Conservation (phyloP, 2,113 vertebrate genomes). For the Caretta caretta region DNA sequence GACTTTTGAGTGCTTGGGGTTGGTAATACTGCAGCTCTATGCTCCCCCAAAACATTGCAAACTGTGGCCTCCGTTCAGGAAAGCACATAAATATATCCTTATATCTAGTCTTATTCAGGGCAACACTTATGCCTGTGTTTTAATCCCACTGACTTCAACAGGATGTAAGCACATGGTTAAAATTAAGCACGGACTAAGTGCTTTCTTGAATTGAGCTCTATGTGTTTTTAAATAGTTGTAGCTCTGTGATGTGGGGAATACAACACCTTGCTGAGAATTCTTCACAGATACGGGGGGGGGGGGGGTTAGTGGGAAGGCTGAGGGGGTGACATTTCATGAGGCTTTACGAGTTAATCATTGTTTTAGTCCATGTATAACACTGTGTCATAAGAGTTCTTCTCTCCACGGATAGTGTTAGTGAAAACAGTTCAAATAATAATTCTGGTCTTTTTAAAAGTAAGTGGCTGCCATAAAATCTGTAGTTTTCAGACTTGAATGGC, state of each 20-base stretch:
- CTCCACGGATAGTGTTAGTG: not conserved
- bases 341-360: not conserved
- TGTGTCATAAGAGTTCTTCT: not conserved
- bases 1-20: not conserved
- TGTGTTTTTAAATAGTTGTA: not conserved
- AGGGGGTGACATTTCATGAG: not conserved
- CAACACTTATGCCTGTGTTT: not conserved
- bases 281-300: fast-evolving
- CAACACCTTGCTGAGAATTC: not conserved
- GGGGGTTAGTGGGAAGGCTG: not conserved
- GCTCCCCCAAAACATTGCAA: not conserved
- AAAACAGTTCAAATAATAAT: not conserved
- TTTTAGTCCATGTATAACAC: not conserved
- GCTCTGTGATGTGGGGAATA: not conserved
- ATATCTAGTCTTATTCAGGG: not conserved
- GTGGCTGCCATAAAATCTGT: not conserved
- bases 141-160: not conserved
- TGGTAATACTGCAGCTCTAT: not conserved
- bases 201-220: too few relatives aligned
- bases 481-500: not conserved
- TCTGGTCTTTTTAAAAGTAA: not conserved
- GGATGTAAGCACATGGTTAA: not conserved
- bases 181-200: not conserved
- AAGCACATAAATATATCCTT: not conserved
- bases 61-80: not conserved